A percentile compares a stretch with the other conserved stretches of the same genome.
These are phyloP conservation scores for Rhadina sibilatrix DNA, from an alignment of 2,113 vertebrate genomes.

Conservation along the genomic window DNA sequence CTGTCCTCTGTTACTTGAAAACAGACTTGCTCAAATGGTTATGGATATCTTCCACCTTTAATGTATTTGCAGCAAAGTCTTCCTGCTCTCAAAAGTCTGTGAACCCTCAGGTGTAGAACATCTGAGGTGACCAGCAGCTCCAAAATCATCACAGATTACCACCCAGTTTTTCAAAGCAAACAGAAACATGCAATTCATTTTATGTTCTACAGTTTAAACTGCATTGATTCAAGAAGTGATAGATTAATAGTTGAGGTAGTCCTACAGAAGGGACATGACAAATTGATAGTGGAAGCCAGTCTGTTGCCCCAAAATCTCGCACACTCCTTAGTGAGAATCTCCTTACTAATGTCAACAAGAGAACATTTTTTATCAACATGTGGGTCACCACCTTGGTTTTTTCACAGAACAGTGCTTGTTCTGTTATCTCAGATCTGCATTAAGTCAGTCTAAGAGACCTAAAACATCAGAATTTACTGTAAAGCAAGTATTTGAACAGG, in stretches of 20 bases:
- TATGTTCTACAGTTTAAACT: neutral
- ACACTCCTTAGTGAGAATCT: neutral
- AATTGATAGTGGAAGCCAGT: neutral
- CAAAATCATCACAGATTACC: neutral
- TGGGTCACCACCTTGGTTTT: neutral
- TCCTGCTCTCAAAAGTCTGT: neutral
- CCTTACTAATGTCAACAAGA: neutral
- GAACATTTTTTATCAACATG: neutral
- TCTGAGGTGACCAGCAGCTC: neutral
- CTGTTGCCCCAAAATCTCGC: neutral
- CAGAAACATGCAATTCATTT: neutral
- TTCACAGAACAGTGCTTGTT: neutral
- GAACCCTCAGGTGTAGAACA: neutral
- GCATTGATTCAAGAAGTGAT: neutral
- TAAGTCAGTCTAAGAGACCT: neutral
- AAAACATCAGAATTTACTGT: neutral
- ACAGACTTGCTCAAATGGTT: neutral
- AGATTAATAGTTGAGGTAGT: neutral
- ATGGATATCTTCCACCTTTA: fast-evolving
- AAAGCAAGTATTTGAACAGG: neutral
- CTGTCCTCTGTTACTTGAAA: neutral
- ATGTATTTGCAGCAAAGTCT: neutral
- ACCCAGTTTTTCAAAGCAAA: neutral
- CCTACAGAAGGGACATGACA: neutral
- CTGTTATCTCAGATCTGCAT: neutral